phyloP scores from a whole-genome alignment of 2,797 vertebrate species.

The Dendrocincla fuliginosa region DNA sequence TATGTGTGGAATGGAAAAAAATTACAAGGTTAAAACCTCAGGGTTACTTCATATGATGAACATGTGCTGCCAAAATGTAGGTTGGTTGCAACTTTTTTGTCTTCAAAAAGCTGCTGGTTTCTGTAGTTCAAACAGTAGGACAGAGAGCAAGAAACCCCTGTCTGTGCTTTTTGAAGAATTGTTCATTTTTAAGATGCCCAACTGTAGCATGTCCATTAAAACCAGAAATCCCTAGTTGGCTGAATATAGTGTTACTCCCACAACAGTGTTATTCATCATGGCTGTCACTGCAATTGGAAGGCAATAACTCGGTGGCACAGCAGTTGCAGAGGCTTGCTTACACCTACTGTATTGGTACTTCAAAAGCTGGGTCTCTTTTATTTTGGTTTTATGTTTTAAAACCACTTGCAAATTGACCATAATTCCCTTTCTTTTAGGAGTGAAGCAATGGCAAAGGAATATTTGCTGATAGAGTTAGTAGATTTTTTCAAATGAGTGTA shows the following conservation, averaged over 20 bases:
- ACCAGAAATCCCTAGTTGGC: neutral
- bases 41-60: neutral
- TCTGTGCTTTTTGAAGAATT: neutral
- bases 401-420: neutral
- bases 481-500: neutral
- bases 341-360: neutral
- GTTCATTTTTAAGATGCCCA: neutral
- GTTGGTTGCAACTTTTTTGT: neutral
- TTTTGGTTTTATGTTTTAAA: neutral
- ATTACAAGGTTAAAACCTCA: conserved; percentile 31
- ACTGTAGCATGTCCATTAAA: neutral
- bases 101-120: neutral
- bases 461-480: neutral
- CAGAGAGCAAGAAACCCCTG: neutral
- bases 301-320: neutral
- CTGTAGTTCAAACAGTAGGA: neutral
- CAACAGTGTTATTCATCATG: neutral
- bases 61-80: neutral
- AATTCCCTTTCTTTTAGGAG: neutral
- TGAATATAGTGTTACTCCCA: neutral
- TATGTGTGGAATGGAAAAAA: neutral
- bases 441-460: neutral
- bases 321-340: neutral
- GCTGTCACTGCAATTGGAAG: neutral
- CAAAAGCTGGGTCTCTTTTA: neutral